Evolutionary conservation across 2,113 vertebrate genomes (phyloP).

Genomic region (Hippopotamus amphibius): DNA sequence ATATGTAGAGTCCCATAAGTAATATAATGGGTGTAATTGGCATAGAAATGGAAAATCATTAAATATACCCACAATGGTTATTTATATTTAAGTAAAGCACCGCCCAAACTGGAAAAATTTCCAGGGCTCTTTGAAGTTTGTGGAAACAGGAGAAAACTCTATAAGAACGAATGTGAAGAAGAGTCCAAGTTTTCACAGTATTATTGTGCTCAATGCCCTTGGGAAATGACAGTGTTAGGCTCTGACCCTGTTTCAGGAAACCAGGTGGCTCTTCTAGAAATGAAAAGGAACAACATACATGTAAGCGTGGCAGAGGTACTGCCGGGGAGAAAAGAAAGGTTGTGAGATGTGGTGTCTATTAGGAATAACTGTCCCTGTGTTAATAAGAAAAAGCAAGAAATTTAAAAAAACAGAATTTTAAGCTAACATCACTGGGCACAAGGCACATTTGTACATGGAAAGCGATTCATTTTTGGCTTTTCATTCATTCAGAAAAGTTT

Average conservation of each 20-base stretch:
- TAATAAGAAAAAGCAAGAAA: not conserved
- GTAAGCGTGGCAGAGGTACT: not conserved
- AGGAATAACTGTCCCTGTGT: not conserved
- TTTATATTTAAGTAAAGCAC: not conserved
- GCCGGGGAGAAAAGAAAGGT: not conserved
- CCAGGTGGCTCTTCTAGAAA: not conserved
- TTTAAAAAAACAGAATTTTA: not conserved
- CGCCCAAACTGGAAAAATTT: not conserved
- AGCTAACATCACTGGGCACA: not conserved
- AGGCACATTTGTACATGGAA: not conserved
- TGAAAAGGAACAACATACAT: not conserved
- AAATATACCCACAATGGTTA: slow-evolving; percentile 8
- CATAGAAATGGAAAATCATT: slow-evolving; percentile 18
- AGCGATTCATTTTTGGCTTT: slow-evolving; percentile 1
- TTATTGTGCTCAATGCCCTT: not conserved
- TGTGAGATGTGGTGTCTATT: not conserved
- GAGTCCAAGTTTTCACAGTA: not conserved
- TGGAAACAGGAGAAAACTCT: not conserved
- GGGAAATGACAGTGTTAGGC: not conserved
- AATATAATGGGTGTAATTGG: not conserved
- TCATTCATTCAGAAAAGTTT: not conserved
- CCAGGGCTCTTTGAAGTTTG: slow-evolving; percentile 5
- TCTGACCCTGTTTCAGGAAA: not conserved
- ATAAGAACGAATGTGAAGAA: not conserved
- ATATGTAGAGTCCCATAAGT: not conserved